Conservation (phyloP, 2,888 invertebrate genomes). For the Drosophila anceps region DNA sequence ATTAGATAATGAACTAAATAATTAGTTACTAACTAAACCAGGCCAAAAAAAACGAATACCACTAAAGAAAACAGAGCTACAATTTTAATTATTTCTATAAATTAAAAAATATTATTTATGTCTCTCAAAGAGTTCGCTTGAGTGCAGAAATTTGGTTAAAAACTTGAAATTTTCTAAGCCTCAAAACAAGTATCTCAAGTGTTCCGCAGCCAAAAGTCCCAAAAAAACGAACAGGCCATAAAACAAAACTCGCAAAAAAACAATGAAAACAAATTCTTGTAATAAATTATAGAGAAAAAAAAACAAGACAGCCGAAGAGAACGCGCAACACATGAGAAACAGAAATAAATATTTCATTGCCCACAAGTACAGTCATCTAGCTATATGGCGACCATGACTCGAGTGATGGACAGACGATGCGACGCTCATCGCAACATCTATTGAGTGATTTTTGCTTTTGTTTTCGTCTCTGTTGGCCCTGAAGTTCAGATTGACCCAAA, state of each 20-base stretch:
- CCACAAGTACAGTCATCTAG: conserved; percentile 10
- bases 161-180: conserved; percentile 29
- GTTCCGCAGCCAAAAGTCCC: conserved; percentile 16
- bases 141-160: conserved; percentile 8
- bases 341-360: conserved; percentile 42
- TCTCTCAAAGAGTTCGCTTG: neutral
- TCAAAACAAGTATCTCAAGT: conserved; percentile 29
- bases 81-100: neutral
- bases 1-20: conserved; percentile 42
- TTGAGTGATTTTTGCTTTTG: conserved; percentile 12
- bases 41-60: neutral
- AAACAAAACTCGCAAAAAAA: conserved; percentile 25
- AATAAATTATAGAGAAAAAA: conserved; percentile 40
- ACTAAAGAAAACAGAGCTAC: neutral
- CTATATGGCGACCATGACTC: conserved; percentile 15
- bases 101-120: conserved; percentile 2
- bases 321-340: conserved; percentile 36
- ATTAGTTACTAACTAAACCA: conserved; percentile 8
- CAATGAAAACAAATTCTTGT: conserved; percentile 17
- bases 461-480: neutral
- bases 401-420: conserved; percentile 23
- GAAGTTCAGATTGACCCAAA: conserved; percentile 38
- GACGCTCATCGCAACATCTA: conserved; percentile 18
- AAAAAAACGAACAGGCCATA: conserved; percentile 36
- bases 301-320: conserved; percentile 33